A percentile compares a stretch with the other conserved stretches of the same genome.
These are phyloP conservation scores for Tachysurus vachellii DNA, from an alignment of 2,113 vertebrate genomes.

Conservation along the genomic window DNA sequence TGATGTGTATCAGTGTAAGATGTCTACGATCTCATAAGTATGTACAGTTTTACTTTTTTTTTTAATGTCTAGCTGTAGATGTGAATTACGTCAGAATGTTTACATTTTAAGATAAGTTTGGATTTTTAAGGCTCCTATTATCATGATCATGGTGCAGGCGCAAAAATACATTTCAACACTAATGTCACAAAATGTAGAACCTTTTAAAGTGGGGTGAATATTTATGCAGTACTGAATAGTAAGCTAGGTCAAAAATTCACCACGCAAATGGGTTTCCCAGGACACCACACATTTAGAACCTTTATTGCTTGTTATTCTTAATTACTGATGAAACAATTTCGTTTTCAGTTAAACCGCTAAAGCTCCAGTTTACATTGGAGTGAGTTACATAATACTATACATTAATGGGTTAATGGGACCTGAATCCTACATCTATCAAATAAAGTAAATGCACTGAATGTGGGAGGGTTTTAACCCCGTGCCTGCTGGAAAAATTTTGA, in stretches of 20 bases:
- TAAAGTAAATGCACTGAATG: background rate
- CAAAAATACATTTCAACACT: background rate
- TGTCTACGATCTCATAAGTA: background rate
- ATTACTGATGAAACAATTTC: background rate
- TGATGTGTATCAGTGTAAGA: background rate
- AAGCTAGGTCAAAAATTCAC: background rate
- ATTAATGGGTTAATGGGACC: background rate
- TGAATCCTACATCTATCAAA: background rate
- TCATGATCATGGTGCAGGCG: background rate
- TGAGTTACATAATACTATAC: background rate
- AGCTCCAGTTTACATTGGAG: background rate
- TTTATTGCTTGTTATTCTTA: no score
- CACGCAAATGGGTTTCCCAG: background rate
- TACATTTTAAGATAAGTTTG: background rate
- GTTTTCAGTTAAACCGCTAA: background rate
- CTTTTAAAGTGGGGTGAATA: background rate
- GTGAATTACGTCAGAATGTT: background rate
- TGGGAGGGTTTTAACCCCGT: background rate
- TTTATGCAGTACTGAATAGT: background rate
- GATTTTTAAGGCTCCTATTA: conserved; percentile 4
- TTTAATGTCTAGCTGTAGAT: background rate
- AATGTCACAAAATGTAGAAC: background rate
- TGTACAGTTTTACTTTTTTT: background rate
- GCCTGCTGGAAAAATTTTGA: no score
- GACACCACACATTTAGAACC: background rate